These are phyloP conservation scores for Enteromius thamalakanensis DNA, from an alignment of 2,797 vertebrate species.

Conservation along the genomic window DNA sequence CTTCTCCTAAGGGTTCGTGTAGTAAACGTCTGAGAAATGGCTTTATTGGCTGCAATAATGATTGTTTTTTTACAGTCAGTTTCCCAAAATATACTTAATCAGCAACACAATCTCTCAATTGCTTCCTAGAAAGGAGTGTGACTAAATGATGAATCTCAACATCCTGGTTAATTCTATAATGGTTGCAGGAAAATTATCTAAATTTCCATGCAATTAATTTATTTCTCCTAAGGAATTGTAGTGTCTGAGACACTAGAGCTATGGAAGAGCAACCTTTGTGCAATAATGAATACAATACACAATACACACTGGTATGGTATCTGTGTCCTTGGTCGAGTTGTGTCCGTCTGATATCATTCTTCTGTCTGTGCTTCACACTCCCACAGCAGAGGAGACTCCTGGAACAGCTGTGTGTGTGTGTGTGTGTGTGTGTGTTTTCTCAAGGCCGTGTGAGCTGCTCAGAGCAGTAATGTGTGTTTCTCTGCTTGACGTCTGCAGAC, in stretches of 20 bases:
- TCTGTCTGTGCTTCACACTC: conserved; percentile 38
- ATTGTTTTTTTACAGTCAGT: conserved; percentile 19
- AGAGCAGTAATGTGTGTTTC: conserved; percentile 58
- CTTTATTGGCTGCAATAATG: not conserved
- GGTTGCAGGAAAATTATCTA: too few relatives aligned
- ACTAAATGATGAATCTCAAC: not conserved
- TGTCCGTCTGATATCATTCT: conserved; percentile 34
- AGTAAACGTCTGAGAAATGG: not conserved
- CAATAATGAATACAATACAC: conserved; percentile 45
- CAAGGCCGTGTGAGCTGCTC: conserved; percentile 69
- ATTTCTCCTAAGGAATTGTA: not conserved
- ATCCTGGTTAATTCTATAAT: not conserved
- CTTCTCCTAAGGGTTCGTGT: not conserved
- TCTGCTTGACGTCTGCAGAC: conserved; percentile 47
- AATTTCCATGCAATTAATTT: not conserved
- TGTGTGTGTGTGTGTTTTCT: conserved; percentile 70
- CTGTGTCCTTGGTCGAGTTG: not conserved
- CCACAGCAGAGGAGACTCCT: conserved; percentile 43
- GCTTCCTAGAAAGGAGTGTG: not conserved
- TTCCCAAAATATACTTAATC: conserved; percentile 50
- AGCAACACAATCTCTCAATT: not conserved
- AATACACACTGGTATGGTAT: conserved; percentile 31
- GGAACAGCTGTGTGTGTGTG: conserved; percentile 50
- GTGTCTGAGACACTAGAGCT: not conserved
- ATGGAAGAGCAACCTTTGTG: not conserved